These are phyloP conservation scores for Julus scandinavius DNA, from an alignment of 2,888 invertebrate species.

Conservation along the genomic window DNA sequence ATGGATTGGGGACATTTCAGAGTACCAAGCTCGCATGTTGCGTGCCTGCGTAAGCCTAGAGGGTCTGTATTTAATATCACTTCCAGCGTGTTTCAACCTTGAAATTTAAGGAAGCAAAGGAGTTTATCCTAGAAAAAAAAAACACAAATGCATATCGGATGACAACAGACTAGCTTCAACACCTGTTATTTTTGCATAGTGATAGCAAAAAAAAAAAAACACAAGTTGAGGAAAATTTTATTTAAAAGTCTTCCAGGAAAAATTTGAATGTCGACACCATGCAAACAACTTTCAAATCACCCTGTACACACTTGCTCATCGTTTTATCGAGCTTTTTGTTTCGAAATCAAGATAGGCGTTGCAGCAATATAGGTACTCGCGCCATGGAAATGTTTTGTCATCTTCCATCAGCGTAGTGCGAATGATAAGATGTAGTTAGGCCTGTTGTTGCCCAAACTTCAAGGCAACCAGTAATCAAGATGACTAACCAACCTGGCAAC, in stretches of 20 bases:
- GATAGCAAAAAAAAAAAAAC: not conserved
- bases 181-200: not conserved
- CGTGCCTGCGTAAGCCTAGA: not conserved
- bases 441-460: slow-evolving; percentile 25
- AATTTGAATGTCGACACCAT: not conserved
- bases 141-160: not conserved
- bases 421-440: not conserved
- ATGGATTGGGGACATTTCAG: not conserved
- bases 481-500: slow-evolving; percentile 33
- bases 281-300: not conserved
- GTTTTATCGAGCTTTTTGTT: not conserved
- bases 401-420: not conserved
- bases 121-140: not conserved
- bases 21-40: not conserved
- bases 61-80: not conserved
- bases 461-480: slow-evolving; percentile 9
- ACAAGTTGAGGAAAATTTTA: not conserved
- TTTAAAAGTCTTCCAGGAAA: not conserved
- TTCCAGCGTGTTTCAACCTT: not conserved
- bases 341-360: not conserved
- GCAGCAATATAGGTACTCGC: not conserved
- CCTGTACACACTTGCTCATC: not conserved
- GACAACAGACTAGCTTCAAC: not conserved
- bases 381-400: not conserved
- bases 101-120: slow-evolving; percentile 12